Evolutionary conservation across 2,888 invertebrate species (phyloP), one percentile per base, ranked within the genome.

Genomic region (Pandemis cinnamomeana): DNA sequence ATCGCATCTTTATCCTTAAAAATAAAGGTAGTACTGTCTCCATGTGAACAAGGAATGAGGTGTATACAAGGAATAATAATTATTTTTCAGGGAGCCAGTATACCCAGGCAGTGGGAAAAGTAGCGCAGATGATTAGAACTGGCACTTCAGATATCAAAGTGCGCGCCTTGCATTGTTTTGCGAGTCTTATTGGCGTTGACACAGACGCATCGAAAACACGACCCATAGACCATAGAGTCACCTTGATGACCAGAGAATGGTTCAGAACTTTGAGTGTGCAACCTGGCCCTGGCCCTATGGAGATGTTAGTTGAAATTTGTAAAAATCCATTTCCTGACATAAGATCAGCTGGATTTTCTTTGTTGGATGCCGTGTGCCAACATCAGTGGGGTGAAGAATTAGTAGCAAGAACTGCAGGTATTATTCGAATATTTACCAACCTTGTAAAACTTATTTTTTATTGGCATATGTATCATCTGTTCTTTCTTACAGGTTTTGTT

Each of bases 271-370:
- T 94, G 53, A 89, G 87, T 72, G 86, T 84, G 70, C 81, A 84
- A 6, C 88, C 90, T n/a, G 78, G 82, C 74, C 88, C 90, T n/a
- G 78, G 82, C 74, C 94, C 97, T 0, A 95, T 96, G 86, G 95
- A 96, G 73, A 87, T 95, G 58, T 89, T 98, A 55, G 92, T 95
- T 83, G 85, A 92, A 2, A 90, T 96, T 60, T 95, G 96, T 75
- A 96, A 96, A 77, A 97, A 97, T 89, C 98, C 98, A 7, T 98
- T 98, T 84, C 91, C 95, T 0, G 98, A 98, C 80, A 94, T 98
- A 15, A 96, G 96, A 83, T 84, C 96, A 73, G 96, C 96, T 15
- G 96, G 96, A 27, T 92, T 97, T 62, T 91, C 94, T 15, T 91
- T 98, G 46, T 87, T 98, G 62, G 94, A 95, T 78, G 95, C 96